Evolutionary conservation across 2,888 invertebrate genomes (phyloP).

Genomic region (Drosophila aldrichi): DNA sequence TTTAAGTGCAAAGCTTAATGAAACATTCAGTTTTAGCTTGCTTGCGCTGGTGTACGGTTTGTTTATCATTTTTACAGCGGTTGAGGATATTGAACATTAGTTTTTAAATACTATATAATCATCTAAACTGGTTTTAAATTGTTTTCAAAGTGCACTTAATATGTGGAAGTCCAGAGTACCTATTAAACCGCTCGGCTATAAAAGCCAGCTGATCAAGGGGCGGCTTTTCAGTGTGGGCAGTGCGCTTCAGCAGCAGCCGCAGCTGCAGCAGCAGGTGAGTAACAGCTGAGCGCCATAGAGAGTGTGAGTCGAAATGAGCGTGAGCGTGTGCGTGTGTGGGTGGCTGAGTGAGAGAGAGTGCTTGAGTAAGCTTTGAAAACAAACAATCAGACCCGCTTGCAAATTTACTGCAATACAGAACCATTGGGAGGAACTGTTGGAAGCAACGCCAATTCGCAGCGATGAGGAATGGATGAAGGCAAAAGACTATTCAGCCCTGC

Average conservation of each 20-base stretch:
- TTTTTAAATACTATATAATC: no score
- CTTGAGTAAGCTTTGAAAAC: constrained; percentile 42
- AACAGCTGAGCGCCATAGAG: constrained; percentile 18
- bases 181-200: not conserved
- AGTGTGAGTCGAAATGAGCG: constrained; percentile 2
- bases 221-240: constrained; percentile 31
- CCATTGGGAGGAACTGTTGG: constrained; percentile 41
- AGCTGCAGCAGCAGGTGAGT: constrained; percentile 75
- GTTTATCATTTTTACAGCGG: not conserved
- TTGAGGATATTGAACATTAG: no score
- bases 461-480: constrained; percentile 77
- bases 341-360: not conserved
- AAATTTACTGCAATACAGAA: constrained; percentile 30
- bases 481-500: constrained; percentile 67
- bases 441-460: constrained; percentile 38
- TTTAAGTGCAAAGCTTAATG: not conserved
- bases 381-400: constrained; percentile 57
- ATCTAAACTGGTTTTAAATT: no score
- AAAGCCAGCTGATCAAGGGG: constrained; percentile 46
- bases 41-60: constrained; percentile 33
- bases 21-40: constrained; percentile 33
- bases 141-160: not conserved
- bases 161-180: constrained; percentile 43
- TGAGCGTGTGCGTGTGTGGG: not conserved
- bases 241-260: constrained; percentile 56